Evolutionary conservation across 2,113 vertebrate genomes (phyloP).

Genomic region (Ictalurus furcatus): DNA sequence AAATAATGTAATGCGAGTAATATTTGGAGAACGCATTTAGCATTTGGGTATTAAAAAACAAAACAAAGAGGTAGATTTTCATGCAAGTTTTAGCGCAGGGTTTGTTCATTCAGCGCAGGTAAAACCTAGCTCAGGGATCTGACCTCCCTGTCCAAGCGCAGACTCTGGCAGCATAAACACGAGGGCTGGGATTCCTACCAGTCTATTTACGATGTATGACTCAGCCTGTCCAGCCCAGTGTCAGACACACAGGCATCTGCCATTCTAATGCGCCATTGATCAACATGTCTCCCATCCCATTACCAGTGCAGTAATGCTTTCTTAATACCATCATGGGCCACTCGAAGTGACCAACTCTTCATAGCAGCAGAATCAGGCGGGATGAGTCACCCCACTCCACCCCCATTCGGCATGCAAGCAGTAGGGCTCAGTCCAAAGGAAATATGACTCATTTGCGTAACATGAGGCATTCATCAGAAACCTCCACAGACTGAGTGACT

Average conservation of each 20-base stretch:
- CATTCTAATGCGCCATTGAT: slow-evolving; percentile 44
- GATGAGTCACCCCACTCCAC: slow-evolving; percentile 42
- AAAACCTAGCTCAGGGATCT: slow-evolving; percentile 32
- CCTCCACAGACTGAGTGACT: slow-evolving; percentile 71
- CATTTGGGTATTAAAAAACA: background rate
- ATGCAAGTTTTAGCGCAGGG: background rate
- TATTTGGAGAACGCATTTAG: background rate
- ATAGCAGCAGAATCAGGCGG: slow-evolving; percentile 51
- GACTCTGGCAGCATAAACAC: slow-evolving; percentile 57
- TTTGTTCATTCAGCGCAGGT: background rate
- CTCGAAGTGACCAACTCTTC: slow-evolving; percentile 56
- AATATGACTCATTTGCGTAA: slow-evolving; percentile 80
- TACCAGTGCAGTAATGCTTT: slow-evolving; percentile 54
- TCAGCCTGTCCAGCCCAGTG: slow-evolving; percentile 57
- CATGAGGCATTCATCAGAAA: slow-evolving; percentile 75
- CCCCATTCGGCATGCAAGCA: slow-evolving; percentile 70
- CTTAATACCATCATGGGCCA: slow-evolving; percentile 61
- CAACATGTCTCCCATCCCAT: slow-evolving; percentile 28
- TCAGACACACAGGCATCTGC: slow-evolving; percentile 54
- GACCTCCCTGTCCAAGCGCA: slow-evolving; percentile 48
- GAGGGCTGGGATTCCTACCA: slow-evolving; percentile 61
- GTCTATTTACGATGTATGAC: slow-evolving; percentile 61
- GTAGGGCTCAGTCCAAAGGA: slow-evolving; percentile 75
- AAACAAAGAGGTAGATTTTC: background rate
- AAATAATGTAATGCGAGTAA: background rate